These are phyloP conservation scores for Hemibagrus guttatus DNA, from an alignment of 2,797 vertebrate species.

Conservation along the genomic window DNA sequence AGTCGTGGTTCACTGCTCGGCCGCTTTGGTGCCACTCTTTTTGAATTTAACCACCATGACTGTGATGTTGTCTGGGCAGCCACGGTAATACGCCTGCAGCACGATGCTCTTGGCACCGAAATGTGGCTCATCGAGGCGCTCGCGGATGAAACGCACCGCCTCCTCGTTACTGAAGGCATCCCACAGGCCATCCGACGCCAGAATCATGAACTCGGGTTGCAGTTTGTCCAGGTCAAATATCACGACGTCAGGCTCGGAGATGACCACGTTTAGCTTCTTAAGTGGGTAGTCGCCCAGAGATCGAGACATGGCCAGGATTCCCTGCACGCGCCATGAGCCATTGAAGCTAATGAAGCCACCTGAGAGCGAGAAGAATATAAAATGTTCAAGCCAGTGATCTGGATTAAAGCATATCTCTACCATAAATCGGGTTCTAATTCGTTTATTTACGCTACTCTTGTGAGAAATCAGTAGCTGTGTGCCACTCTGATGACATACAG, in stretches of 20 bases:
- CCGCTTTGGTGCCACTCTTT: slow-evolving; percentile 81
- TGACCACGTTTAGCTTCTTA: slow-evolving; percentile 94
- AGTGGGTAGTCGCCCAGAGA: slow-evolving; percentile 95
- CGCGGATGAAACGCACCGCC: slow-evolving; percentile 92
- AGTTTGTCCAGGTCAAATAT: slow-evolving; percentile 97
- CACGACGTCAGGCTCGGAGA: slow-evolving; percentile 90
- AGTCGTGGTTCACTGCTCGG: slow-evolving; percentile 74
- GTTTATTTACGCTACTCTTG: not conserved
- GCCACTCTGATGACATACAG: too few species aligned
- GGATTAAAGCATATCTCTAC: not conserved
- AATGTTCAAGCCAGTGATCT: not conserved
- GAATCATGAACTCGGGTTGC: slow-evolving; percentile 97
- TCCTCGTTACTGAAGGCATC: slow-evolving; percentile 98
- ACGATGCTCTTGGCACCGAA: slow-evolving; percentile 97
- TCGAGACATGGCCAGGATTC: slow-evolving; percentile 96
- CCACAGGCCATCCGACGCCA: slow-evolving; percentile 96
- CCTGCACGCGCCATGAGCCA: slow-evolving; percentile 97
- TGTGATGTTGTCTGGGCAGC: slow-evolving; percentile 97
- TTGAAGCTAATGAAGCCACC: slow-evolving; percentile 99
- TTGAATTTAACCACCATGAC: slow-evolving; percentile 99
- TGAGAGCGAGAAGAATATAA: slow-evolving; percentile 56
- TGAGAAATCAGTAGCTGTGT: not conserved
- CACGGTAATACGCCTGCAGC: slow-evolving; percentile 93
- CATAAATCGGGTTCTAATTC: not conserved
- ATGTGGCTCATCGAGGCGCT: slow-evolving; percentile 93